Evolutionary conservation across 1,140 invertebrate genomes (phyloP).

Genomic region (Brachionus calyciflorus): DNA sequence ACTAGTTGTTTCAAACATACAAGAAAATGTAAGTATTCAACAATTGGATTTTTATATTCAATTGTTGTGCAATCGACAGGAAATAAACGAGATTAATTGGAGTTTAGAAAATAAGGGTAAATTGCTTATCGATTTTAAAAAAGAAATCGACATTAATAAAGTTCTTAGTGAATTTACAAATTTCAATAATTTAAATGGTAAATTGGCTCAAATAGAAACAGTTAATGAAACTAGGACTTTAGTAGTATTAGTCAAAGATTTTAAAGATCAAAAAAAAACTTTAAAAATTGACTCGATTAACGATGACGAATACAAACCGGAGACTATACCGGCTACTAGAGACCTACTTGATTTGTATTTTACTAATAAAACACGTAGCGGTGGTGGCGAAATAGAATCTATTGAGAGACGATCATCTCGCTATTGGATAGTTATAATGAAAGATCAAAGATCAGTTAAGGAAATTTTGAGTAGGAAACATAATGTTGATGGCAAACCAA

Average conservation of each 20-base stretch:
- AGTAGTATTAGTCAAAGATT: conserved; percentile 36
- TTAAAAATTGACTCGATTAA: conserved; percentile 43
- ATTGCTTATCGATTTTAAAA: conserved; percentile 44
- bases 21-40: conserved; percentile 45
- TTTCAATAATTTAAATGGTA: conserved; percentile 28
- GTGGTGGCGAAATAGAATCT: conserved; percentile 33
- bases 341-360: conserved; percentile 45
- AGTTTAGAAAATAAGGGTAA: conserved; percentile 40
- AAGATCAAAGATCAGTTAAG: not conserved
- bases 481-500: conserved; percentile 9
- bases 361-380: conserved; percentile 19
- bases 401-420: conserved; percentile 38
- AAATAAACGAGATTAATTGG: conserved; percentile 44
- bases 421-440: conserved; percentile 20
- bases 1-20: conserved; percentile 6
- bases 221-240: conserved; percentile 16
- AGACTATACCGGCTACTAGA: conserved; percentile 29
- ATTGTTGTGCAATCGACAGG: conserved; percentile 1
- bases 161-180: conserved; percentile 6
- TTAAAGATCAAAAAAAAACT: not conserved
- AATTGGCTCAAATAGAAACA: conserved; percentile 24
- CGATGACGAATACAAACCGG: conserved; percentile 33
- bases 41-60: conserved; percentile 41
- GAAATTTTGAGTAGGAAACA: conserved; percentile 27
- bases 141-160: conserved; percentile 44